phyloP scores from a whole-genome alignment of 2,797 vertebrate genomes.

The Gymnoscopelus microlampas region DNA sequence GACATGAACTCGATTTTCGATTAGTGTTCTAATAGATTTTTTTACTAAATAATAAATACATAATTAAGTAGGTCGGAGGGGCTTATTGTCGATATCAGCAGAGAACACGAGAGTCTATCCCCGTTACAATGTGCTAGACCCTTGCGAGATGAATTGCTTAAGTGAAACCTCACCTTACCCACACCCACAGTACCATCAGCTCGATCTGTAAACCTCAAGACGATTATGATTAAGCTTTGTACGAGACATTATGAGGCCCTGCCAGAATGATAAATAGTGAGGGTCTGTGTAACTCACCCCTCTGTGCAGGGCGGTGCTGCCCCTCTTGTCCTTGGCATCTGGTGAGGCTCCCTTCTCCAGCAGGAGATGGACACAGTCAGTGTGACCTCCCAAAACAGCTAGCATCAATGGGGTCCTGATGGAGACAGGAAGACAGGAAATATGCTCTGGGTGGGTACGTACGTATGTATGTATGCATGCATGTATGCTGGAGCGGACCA shows the following conservation, averaged over 20 bases:
- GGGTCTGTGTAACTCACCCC: constrained; percentile 80
- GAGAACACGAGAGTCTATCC: too few relatives aligned
- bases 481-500: too few relatives aligned
- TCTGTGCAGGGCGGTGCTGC: constrained; percentile 91
- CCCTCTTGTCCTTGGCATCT: constrained; percentile 91
- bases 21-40: background rate
- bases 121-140: too few relatives aligned
- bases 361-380: constrained; percentile 92
- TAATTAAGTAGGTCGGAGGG: too few relatives aligned
- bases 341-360: constrained; percentile 93
- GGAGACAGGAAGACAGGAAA: background rate
- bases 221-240: too few relatives aligned
- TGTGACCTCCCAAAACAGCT: constrained; percentile 91
- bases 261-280: background rate
- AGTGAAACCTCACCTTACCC: too few relatives aligned
- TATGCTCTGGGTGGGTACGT: too few relatives aligned
- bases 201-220: background rate
- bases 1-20: background rate
- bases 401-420: constrained; percentile 94
- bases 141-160: too few relatives aligned
- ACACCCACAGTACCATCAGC: background rate
- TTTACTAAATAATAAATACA: background rate
- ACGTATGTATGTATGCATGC: too few relatives aligned
- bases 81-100: background rate
- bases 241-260: background rate